Conservation (phyloP, 2,888 invertebrate genomes). For the Epinotia brunnichana region DNA sequence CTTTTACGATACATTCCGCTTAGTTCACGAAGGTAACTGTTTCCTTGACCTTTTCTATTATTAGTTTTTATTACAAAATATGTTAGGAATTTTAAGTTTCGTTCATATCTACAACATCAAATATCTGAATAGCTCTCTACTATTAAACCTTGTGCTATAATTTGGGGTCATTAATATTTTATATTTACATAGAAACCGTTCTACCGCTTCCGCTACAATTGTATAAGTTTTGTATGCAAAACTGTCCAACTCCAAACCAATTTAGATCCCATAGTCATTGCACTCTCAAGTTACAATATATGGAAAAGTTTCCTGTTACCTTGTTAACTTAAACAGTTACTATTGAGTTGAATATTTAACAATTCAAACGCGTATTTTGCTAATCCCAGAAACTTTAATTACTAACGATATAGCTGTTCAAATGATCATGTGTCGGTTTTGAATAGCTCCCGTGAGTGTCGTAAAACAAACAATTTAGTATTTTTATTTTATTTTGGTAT, state of each 20-base stretch:
- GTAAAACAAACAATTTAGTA: too few relatives aligned
- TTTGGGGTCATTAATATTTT: too few relatives aligned
- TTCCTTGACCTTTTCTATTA: background rate
- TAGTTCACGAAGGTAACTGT: background rate
- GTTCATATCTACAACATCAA: background rate
- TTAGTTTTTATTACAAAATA: background rate
- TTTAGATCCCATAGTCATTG: background rate
- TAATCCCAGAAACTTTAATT: too few relatives aligned
- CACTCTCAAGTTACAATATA: background rate
- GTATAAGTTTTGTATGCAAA: background rate
- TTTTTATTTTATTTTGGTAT: too few relatives aligned
- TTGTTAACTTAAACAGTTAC: background rate
- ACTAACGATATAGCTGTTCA: too few relatives aligned
- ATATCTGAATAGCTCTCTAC: slow-evolving; percentile 3
- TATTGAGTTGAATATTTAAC: too few relatives aligned
- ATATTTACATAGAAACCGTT: too few relatives aligned
- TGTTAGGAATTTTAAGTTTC: background rate
- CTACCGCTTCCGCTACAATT: background rate
- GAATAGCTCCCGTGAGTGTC: too few relatives aligned
- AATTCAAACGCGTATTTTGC: too few relatives aligned
- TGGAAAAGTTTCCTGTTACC: background rate
- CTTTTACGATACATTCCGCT: background rate
- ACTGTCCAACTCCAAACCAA: background rate
- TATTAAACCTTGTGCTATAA: too few relatives aligned
- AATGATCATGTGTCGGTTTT: too few relatives aligned